phyloP scores from a whole-genome alignment of 2,888 invertebrate genomes.

The Hoplodrina ambigua region DNA sequence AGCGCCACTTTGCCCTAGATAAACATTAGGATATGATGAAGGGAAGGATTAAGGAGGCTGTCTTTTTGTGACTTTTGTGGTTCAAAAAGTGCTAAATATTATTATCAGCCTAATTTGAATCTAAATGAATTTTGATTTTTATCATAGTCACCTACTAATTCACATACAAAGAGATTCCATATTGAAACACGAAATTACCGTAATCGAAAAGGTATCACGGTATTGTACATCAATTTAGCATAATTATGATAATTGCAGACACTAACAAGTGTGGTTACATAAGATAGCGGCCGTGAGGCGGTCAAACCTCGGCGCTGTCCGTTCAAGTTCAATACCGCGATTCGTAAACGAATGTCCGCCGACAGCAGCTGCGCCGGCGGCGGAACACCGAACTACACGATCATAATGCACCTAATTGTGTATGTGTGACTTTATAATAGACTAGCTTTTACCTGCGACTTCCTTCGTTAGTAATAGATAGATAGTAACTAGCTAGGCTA shows the following conservation, averaged over 20 bases:
- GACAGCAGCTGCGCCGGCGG: slow-evolving; percentile 20
- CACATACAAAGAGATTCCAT: slow-evolving; percentile 33
- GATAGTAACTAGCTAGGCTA: no score
- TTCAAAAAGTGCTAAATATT: neutral
- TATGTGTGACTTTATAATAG: slow-evolving; percentile 9
- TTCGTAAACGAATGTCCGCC: slow-evolving; percentile 39
- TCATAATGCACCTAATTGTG: slow-evolving; percentile 39
- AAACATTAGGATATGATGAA: neutral
- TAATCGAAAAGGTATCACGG: slow-evolving; percentile 18
- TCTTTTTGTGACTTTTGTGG: neutral
- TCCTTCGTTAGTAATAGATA: no score
- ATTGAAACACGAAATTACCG: slow-evolving; percentile 20
- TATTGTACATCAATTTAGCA: slow-evolving; percentile 31
- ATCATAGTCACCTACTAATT: slow-evolving; percentile 6
- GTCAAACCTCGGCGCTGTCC: slow-evolving; percentile 30
- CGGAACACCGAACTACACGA: slow-evolving; percentile 29
- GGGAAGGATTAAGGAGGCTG: neutral
- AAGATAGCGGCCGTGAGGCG: slow-evolving; percentile 60
- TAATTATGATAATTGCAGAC: slow-evolving; percentile 40
- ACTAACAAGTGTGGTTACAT: slow-evolving; percentile 48
- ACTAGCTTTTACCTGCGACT: neutral
- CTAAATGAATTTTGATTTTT: neutral
- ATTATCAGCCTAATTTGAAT: no score
- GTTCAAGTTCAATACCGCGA: slow-evolving; percentile 67
- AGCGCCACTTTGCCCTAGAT: neutral